phyloP scores from a whole-genome alignment of 2,888 invertebrate genomes.

The Teleiodes luculella region DNA sequence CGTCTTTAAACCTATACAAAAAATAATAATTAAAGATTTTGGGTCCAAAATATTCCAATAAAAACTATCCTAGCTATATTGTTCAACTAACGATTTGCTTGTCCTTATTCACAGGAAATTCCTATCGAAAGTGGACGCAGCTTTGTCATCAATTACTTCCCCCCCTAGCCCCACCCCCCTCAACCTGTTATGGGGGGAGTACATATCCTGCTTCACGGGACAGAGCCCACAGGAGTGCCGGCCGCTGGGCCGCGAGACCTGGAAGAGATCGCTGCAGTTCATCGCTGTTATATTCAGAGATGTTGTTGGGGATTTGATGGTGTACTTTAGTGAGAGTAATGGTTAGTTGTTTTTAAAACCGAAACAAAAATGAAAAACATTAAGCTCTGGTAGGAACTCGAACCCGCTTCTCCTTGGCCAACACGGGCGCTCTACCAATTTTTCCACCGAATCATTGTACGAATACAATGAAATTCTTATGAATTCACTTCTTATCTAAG shows the following conservation, averaged over 20 bases:
- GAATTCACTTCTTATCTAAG: too few relatives aligned
- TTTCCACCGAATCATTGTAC: too few relatives aligned
- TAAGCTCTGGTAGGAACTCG: too few relatives aligned
- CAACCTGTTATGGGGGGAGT: slow-evolving; percentile 46
- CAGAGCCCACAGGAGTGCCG: slow-evolving; percentile 35
- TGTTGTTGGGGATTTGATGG: slow-evolving; percentile 47
- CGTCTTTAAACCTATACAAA: too few relatives aligned
- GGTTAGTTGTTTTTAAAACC: slow-evolving; percentile 48
- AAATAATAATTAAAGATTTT: too few relatives aligned
- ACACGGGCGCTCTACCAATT: too few relatives aligned
- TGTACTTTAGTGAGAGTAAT: slow-evolving; percentile 59
- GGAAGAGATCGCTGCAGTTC: slow-evolving; percentile 48
- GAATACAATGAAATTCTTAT: too few relatives aligned
- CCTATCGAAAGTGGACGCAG: slow-evolving; percentile 54
- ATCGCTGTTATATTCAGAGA: slow-evolving; percentile 49
- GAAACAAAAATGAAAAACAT: too few relatives aligned
- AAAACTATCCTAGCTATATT: too few relatives aligned
- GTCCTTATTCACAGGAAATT: slow-evolving; percentile 41
- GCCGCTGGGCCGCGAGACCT: slow-evolving; percentile 40
- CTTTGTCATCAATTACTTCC: slow-evolving; percentile 47
- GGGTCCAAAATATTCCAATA: too few relatives aligned
- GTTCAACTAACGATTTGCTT: not conserved
- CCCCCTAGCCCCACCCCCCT: slow-evolving; percentile 34
- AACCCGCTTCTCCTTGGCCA: too few relatives aligned
- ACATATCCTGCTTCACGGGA: slow-evolving; percentile 38